A percentile compares a stretch with the other conserved stretches of the same genome.
Evolutionary conservation across 2,888 invertebrate genomes (phyloP).

Genomic region (Tricholauxania praeusta): DNA sequence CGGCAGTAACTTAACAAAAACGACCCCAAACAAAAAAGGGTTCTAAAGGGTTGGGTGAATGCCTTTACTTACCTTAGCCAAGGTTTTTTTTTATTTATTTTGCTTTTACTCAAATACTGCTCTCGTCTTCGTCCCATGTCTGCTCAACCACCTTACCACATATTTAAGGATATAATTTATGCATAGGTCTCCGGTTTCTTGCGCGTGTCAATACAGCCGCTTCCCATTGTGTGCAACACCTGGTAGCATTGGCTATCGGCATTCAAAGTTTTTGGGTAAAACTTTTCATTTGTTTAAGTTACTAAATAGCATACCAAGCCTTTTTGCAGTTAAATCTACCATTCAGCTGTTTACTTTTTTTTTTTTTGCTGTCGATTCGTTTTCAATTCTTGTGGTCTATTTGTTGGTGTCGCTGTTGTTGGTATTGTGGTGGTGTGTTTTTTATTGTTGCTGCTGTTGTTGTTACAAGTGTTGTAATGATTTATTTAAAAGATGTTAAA

Average conservation of each 20-base stretch:
- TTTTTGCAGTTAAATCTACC: too few species aligned
- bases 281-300: conserved; percentile 9
- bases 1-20: neutral
- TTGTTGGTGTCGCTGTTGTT: conserved; percentile 4
- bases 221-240: neutral
- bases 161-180: conserved; percentile 16
- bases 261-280: conserved; percentile 5
- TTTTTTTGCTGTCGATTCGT: too few species aligned
- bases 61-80: conserved; percentile 18
- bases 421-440: neutral
- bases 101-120: neutral
- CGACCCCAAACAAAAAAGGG: neutral
- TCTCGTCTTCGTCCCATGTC: neutral
- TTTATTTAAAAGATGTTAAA: conserved; percentile 44
- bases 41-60: neutral
- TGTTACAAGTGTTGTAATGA: conserved; percentile 37
- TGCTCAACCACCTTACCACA: neutral
- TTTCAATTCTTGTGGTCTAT: neutral
- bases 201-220: conserved; percentile 24
- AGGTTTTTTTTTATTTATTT: neutral
- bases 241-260: neutral
- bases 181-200: conserved; percentile 28
- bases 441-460: neutral
- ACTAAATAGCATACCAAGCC: neutral
- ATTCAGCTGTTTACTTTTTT: too few species aligned